A percentile compares a stretch with the other conserved stretches of the same genome.
phyloP scores from a whole-genome alignment of 2,113 vertebrate genomes.

The Equus quagga region DNA sequence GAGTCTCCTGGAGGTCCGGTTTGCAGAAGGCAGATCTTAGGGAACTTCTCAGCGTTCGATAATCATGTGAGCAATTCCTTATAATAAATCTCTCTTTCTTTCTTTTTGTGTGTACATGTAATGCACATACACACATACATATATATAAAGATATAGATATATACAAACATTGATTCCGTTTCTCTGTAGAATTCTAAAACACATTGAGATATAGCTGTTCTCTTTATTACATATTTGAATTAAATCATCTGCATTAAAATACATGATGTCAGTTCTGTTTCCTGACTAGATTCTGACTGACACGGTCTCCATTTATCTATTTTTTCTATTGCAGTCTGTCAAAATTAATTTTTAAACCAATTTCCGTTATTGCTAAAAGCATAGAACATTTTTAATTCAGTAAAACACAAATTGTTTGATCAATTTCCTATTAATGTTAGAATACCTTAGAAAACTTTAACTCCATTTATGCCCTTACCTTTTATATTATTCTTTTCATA shows the following conservation, averaged over 20 bases:
- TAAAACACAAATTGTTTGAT: background rate
- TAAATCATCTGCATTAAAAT: background rate
- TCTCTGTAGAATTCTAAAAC: background rate
- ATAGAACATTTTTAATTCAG: background rate
- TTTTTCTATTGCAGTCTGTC: background rate
- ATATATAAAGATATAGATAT: background rate
- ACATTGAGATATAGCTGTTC: background rate
- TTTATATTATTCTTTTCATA: background rate
- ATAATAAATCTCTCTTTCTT: background rate
- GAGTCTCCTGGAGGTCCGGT: background rate
- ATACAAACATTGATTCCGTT: background rate
- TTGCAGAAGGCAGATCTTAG: background rate
- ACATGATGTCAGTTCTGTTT: background rate
- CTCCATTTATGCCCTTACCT: background rate
- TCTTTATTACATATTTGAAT: background rate
- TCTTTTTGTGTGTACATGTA: too few species aligned
- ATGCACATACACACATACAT: too few species aligned
- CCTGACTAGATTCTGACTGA: background rate
- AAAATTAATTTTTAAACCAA: background rate
- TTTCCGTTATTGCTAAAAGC: background rate
- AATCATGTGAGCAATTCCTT: background rate
- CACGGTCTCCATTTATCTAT: background rate
- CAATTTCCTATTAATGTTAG: background rate
- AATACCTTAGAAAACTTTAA: background rate
- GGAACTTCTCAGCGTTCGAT: background rate